These are phyloP conservation scores for Micropoecilia bifurca DNA, from an alignment of 2,797 vertebrate genomes.

Conservation along the genomic window DNA sequence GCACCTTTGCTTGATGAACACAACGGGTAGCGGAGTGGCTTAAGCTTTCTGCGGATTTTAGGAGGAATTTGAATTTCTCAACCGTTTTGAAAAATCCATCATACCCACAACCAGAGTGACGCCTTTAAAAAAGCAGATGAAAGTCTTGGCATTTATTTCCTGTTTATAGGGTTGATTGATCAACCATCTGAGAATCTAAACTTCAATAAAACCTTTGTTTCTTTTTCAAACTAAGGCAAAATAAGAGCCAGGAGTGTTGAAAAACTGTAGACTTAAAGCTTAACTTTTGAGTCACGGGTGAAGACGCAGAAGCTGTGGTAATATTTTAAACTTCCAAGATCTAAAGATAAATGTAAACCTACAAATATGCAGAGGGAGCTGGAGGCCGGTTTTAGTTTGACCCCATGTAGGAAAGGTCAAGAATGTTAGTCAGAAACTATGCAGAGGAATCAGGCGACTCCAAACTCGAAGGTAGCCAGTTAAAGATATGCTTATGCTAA, in stretches of 20 bases:
- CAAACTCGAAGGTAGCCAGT: background rate
- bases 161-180: slow-evolving; percentile 41
- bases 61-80: slow-evolving; percentile 73
- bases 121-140: slow-evolving; percentile 38
- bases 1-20: slow-evolving; percentile 71
- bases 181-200: slow-evolving; percentile 36
- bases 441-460: background rate
- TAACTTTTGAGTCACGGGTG: background rate
- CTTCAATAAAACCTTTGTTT: slow-evolving; percentile 14
- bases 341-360: background rate
- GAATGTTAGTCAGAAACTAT: background rate
- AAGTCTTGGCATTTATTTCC: slow-evolving; percentile 43
- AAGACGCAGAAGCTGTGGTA: background rate
- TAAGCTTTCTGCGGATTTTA: slow-evolving; percentile 70
- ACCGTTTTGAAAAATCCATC: slow-evolving; percentile 49
- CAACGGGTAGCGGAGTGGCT: slow-evolving; percentile 55
- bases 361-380: background rate
- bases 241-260: slow-evolving; percentile 5
- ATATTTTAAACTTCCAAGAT: background rate
- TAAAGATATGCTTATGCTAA: background rate
- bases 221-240: background rate
- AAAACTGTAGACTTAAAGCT: slow-evolving; percentile 13
- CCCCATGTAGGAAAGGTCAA: background rate
- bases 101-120: slow-evolving; percentile 40
- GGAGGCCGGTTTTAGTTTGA: background rate